phyloP scores from a whole-genome alignment of 2,113 vertebrate genomes.

The Cryptotis parvus region DNA sequence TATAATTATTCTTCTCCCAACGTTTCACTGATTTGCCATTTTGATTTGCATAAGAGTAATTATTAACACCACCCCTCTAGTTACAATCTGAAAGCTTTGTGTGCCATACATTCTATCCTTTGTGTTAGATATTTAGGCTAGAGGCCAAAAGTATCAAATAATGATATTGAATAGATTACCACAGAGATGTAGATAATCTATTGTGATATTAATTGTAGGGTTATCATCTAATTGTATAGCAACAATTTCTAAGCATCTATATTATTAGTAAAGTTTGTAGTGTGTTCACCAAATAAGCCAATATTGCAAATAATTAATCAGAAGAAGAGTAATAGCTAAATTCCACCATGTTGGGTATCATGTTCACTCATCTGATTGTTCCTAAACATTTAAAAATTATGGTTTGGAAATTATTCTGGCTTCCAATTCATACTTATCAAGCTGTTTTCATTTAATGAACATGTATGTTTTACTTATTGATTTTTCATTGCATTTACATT shows the following conservation, averaged over 20 bases:
- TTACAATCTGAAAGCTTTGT: background rate
- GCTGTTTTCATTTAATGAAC: background rate
- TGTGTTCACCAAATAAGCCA: background rate
- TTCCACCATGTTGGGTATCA: background rate
- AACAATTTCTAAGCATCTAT: background rate
- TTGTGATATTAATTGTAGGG: background rate
- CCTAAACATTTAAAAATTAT: background rate
- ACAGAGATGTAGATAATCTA: background rate
- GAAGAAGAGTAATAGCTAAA: conserved; percentile 15
- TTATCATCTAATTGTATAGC: background rate
- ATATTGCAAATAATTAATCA: background rate
- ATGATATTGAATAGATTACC: background rate
- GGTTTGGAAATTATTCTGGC: conserved; percentile 36
- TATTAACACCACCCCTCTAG: conserved; percentile 37
- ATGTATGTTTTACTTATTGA: background rate
- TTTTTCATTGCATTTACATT: background rate
- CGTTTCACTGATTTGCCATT: conserved; percentile 73
- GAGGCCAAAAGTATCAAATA: background rate
- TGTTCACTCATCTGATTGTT: background rate
- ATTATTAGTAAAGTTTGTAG: background rate
- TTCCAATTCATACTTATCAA: background rate
- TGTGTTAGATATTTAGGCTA: background rate
- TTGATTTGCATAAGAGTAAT: conserved; percentile 80
- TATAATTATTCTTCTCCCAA: conserved; percentile 79
- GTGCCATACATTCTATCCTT: background rate